Evolutionary conservation across 2,113 vertebrate genomes (phyloP).

Genomic region (Athene cunicularia): DNA sequence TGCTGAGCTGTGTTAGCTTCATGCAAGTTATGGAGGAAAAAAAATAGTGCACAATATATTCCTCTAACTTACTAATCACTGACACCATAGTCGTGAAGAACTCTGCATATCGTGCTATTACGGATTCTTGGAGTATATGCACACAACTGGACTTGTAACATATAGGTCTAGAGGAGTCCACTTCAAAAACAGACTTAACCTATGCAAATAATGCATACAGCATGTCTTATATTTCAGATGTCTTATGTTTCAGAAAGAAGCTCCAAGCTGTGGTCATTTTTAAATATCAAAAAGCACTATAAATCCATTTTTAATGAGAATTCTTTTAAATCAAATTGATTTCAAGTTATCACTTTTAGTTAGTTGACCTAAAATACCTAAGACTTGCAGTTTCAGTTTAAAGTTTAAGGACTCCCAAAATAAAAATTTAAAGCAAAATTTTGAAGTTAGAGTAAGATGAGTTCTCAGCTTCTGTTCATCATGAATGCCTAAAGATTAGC

Average conservation of each 20-base stretch:
- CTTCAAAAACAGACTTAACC: constrained; percentile 28
- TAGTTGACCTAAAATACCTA: background rate
- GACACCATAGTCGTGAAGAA: background rate
- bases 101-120: background rate
- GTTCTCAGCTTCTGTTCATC: background rate
- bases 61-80: constrained; percentile 5
- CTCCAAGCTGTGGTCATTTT: constrained; percentile 12
- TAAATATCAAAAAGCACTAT: constrained; percentile 62
- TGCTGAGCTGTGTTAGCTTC: background rate
- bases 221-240: background rate
- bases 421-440: background rate
- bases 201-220: constrained; percentile 38
- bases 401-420: background rate
- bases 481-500: background rate
- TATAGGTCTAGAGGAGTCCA: background rate
- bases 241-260: constrained; percentile 29
- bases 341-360: constrained; percentile 18
- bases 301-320: constrained; percentile 10
- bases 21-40: constrained; percentile 4
- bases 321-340: background rate
- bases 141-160: background rate
- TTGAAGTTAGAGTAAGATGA: background rate
- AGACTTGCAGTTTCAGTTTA: background rate
- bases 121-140: background rate
- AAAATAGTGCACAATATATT: constrained; percentile 34